A percentile compares a stretch with the other conserved stretches of the same genome.
These are phyloP conservation scores for Drymodes brunneopygia DNA, from an alignment of 2,113 vertebrate genomes.

Conservation along the genomic window DNA sequence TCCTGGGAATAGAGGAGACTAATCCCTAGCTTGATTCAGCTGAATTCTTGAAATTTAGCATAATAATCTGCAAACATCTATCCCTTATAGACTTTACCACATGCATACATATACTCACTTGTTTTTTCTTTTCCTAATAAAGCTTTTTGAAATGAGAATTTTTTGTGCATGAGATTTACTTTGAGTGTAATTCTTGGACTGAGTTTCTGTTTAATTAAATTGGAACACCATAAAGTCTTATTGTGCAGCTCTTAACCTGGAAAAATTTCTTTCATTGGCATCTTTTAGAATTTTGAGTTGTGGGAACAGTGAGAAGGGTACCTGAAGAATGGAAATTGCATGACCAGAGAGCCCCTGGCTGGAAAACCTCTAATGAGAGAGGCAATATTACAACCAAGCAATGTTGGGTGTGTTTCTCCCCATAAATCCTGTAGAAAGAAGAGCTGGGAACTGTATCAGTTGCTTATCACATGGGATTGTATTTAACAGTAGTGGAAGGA, in stretches of 20 bases:
- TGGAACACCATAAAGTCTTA: not conserved
- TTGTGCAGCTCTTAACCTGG: not conserved
- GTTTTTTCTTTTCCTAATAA: not conserved
- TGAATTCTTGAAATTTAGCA: slow-evolving; percentile 6
- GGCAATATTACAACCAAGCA: accelerated
- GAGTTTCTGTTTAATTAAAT: not conserved
- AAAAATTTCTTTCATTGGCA: not conserved
- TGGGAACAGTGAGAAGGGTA: not conserved
- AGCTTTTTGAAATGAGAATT: not conserved
- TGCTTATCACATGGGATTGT: not conserved
- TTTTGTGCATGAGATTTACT: not conserved
- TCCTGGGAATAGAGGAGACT: not conserved
- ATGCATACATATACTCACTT: not conserved
- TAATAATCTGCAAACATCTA: slow-evolving; percentile 20
- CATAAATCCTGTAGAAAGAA: not conserved
- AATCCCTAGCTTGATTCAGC: slow-evolving; percentile 25
- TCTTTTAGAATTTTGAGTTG: not conserved
- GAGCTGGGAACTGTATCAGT: not conserved
- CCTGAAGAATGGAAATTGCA: not conserved
- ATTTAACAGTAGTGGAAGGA: not conserved
- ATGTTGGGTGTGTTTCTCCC: not conserved
- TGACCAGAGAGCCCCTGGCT: not conserved
- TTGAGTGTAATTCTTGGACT: not conserved
- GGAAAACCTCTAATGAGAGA: not conserved
- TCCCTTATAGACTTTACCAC: slow-evolving; percentile 2